phyloP scores from a whole-genome alignment of 2,888 invertebrate genomes.

The Buathra laborator region DNA sequence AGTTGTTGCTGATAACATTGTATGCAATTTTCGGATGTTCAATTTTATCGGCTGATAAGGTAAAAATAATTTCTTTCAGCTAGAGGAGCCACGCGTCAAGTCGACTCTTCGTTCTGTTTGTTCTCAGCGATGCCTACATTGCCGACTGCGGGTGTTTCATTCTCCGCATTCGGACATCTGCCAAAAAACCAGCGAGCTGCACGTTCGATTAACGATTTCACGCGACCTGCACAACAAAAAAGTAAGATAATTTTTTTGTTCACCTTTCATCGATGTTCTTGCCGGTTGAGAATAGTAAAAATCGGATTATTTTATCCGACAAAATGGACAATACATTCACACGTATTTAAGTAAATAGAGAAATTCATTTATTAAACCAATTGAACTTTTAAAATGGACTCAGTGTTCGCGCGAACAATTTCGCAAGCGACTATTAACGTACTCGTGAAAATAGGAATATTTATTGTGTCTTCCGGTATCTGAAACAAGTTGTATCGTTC shows the following conservation, averaged over 20 bases:
- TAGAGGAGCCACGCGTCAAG: slow-evolving; percentile 70
- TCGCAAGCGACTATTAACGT: not conserved
- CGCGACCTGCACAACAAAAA: slow-evolving; percentile 69
- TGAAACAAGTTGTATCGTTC: slow-evolving; percentile 25
- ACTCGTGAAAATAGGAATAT: slow-evolving; percentile 40
- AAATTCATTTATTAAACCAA: not conserved
- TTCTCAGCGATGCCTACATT: slow-evolving; percentile 69
- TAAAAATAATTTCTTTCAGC: not conserved
- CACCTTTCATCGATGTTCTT: not conserved
- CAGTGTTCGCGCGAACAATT: not conserved
- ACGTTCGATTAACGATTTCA: slow-evolving; percentile 73
- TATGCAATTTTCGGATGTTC: not conserved
- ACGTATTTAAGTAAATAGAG: not conserved
- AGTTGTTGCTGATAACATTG: no score
- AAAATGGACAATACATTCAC: no score
- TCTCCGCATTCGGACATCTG: slow-evolving; percentile 72
- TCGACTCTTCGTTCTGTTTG: not conserved
- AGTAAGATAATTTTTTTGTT: not conserved
- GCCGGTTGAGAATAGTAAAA: not conserved
- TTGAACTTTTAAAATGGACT: not conserved
- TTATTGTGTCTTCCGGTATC: slow-evolving; percentile 7
- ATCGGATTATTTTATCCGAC: slow-evolving; percentile 7
- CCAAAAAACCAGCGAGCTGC: slow-evolving; percentile 77
- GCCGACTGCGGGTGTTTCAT: slow-evolving; percentile 65
- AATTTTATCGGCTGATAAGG: slow-evolving; percentile 1